Base-by-base conservation (phyloP, 2,113 vertebrate genomes). In the Phoenicopterus ruber region DNA sequence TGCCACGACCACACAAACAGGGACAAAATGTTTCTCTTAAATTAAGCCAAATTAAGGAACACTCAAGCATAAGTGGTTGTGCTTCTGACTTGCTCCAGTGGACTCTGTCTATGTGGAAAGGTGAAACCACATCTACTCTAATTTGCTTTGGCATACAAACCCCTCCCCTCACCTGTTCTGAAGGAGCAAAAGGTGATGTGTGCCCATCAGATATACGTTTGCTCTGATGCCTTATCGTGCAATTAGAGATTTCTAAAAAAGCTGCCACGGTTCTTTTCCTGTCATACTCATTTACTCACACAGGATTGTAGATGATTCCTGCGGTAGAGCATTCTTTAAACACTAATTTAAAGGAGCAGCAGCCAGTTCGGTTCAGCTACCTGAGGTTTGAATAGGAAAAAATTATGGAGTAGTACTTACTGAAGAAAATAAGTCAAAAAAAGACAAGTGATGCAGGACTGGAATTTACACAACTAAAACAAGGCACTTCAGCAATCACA, bases 361-460 rank as follows among this genome's bases (percentile, higher is more conserved):
- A 85, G 44, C 7, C 65, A 47, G 10, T 76, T 71, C 47, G 63
- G 17, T 74, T 88, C 57, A 72, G 47, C 47, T 86, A 42, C 50
- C 14, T 46, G 17, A 76, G 11, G 14, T 55, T 0, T 59, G 42
- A 88, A n/a, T 22, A 61, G 34, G 44, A 9, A 7, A 47, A 81
- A 77, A 29, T 19, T 17, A 67, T 11, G 21, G 46, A 61, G 7
- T 22, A 52, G 19, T 54, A 71, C 49, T 73, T 78, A 58, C 11
- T 58, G 36, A 91, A 95, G 31, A 73, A 91, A 93, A 81, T 13
- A 62, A 67, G 15, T 13, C 19, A 80, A 88, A 92, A 92, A 82
- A 65, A 59, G 6, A 9, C 7, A 70, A 52, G 31, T 66, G 6
- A 66, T 19, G 72, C 10, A 38, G n/a, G 42, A 66, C 44, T 86